Base-by-base conservation (phyloP, 2,888 invertebrate genomes). In the Stomorhina lunata region DNA sequence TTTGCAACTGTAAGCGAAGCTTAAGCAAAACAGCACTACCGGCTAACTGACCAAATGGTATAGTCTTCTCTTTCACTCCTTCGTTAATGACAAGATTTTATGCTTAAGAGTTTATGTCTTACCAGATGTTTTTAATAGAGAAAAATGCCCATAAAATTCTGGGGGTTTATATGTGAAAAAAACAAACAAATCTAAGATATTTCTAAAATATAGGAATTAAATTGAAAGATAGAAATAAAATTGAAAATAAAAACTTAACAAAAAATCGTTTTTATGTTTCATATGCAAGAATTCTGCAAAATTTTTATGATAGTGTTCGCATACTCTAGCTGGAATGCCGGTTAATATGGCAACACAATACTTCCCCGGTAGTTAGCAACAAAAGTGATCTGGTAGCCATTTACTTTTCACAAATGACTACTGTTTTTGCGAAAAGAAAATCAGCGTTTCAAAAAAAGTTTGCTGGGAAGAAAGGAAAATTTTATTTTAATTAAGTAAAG, bases 371-470 rank as follows among this genome's bases (percentile, higher is more conserved):
- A 20, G 34, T 6, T 32, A 27, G 12, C 29, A 9, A 17, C 17
- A 27, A 43, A 15, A 43, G n/a, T 2, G 12, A 15, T 81, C 76
- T 81, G 81, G 81, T 45, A 72, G 7, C 76, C 3, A 17, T 0
- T 27, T n/a, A n/a, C n/a, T 50, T 61, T 73, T 34, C 20, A 59
- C 71, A 59, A 81, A 71, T 76, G 69, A 76, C 78, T 81, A 53
- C 77, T 81, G 77, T 78, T 78, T n/a, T 78, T 78, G 75, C 75
- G 53, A 76, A 79, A 82, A 77, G 50, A 80, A 78, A 81, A 80
- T 79, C 75, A 82, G 82, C 82, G 75, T 79, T 79, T 71, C 55
- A 66, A 77, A 66, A 72, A 66, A 79, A 79, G 50, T 76, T 75
- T 69, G 66, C 53, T 71, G 73, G 77, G 66, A 73, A 43, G 59